A percentile compares a stretch with the other conserved stretches of the same genome.
Evolutionary conservation across 2,888 invertebrate species (phyloP).

Genomic region (Dinocampus coccinellae): DNA sequence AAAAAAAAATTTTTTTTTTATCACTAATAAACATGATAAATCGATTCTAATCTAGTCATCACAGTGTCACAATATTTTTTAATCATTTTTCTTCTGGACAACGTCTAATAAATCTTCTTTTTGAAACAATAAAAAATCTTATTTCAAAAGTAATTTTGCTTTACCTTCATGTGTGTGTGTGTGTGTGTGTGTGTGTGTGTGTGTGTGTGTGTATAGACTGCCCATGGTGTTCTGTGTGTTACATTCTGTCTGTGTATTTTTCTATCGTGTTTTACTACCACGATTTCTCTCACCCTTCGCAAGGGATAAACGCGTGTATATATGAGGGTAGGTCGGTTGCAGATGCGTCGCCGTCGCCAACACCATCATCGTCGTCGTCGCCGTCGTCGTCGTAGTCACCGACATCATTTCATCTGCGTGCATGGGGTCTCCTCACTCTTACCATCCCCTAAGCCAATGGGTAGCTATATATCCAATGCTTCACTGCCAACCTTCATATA

Average conservation of each 20-base stretch:
- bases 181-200: too few relatives aligned
- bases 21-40: neutral
- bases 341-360: constrained; percentile 16
- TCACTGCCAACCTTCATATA: constrained; percentile 21
- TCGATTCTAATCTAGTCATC: neutral
- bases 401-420: constrained; percentile 8
- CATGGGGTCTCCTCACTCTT: neutral
- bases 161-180: neutral
- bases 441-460: constrained; percentile 10
- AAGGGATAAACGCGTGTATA: constrained; percentile 8
- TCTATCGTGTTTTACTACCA: neutral
- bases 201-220: neutral
- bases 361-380: neutral
- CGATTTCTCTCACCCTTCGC: constrained; percentile 18
- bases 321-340: constrained; percentile 32
- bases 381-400: neutral
- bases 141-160: constrained; percentile 13
- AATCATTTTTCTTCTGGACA: neutral
- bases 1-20: too few relatives aligned
- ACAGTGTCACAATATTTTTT: neutral
- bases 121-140: constrained; percentile 2
- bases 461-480: constrained; percentile 7
- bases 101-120: neutral
- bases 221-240: constrained; percentile 14
- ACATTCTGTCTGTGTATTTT: neutral